phyloP scores from a whole-genome alignment of 2,888 invertebrate species.

The Eupithecia vulgata region DNA sequence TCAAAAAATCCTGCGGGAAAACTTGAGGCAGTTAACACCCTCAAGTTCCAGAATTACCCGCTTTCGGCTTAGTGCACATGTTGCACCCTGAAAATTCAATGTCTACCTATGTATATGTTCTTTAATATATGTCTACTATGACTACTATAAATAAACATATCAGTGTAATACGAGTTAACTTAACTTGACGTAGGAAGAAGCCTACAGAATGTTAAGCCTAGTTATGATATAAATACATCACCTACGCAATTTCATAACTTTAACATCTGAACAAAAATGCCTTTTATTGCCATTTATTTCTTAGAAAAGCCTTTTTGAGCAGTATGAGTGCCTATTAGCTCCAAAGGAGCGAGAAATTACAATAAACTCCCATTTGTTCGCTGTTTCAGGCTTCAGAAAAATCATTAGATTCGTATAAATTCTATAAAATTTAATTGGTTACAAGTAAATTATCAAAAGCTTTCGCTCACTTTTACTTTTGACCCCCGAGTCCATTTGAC shows the following conservation, averaged over 20 bases:
- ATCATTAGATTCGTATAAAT: too few relatives aligned
- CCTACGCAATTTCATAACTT: neutral
- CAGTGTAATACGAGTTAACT: neutral
- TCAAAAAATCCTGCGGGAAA: too few relatives aligned
- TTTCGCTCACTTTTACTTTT: neutral
- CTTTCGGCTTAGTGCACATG: too few relatives aligned
- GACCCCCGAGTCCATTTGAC: too few relatives aligned
- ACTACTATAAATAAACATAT: neutral
- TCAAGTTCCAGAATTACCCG: too few relatives aligned
- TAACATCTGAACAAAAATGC: constrained; percentile 24
- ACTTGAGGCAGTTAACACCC: too few relatives aligned
- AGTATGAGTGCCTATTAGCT: constrained; percentile 31
- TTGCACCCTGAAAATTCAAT: too few relatives aligned
- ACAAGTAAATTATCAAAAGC: neutral
- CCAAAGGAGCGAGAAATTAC: constrained; percentile 36
- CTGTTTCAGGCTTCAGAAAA: constrained; percentile 13
- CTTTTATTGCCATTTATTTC: constrained; percentile 39
- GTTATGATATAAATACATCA: neutral
- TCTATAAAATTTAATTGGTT: neutral
- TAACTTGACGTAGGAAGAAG: neutral
- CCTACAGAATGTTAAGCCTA: neutral
- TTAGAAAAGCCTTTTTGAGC: constrained; percentile 36
- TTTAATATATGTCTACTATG: too few relatives aligned
- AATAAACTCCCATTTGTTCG: constrained; percentile 31
- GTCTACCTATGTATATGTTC: too few relatives aligned